Evolutionary conservation across 2,888 invertebrate species (phyloP).

Genomic region (Tipula lateralis): DNA sequence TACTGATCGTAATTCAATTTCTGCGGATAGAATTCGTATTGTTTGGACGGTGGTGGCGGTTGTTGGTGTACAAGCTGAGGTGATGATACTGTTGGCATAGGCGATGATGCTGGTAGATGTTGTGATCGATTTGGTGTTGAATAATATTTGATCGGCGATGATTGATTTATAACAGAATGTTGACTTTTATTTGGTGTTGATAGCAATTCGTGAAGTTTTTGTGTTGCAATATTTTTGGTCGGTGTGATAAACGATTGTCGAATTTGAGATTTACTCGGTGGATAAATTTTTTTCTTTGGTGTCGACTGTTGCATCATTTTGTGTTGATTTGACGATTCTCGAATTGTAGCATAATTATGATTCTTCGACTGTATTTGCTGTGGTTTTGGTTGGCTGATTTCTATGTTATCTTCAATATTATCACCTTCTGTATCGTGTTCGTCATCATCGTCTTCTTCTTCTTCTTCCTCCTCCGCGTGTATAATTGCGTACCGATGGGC

Average conservation of each 20-base stretch:
- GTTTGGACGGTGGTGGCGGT: constrained; percentile 41
- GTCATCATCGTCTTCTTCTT: constrained; percentile 36
- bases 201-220: constrained; percentile 68
- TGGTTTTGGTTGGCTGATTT: background rate
- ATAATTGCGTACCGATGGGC: constrained; percentile 57
- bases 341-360: constrained; percentile 37
- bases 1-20: constrained; percentile 51
- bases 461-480: constrained; percentile 52
- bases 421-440: background rate
- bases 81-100: constrained; percentile 38
- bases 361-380: background rate
- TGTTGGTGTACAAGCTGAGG: constrained; percentile 40
- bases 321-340: constrained; percentile 37
- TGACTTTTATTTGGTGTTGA: constrained; percentile 56
- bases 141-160: background rate
- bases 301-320: constrained; percentile 41
- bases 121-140: constrained; percentile 44
- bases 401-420: background rate
- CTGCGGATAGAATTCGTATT: constrained; percentile 49
- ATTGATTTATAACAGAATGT: constrained; percentile 32
- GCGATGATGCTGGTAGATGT: constrained; percentile 42
- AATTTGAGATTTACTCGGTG: constrained; percentile 32
- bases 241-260: constrained; percentile 45
- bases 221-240: constrained; percentile 64
- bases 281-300: constrained; percentile 40